Percentiles rank a stretch among this genome's conserved stretches.
These are phyloP conservation scores for Eleutherodactylus coqui DNA, from an alignment of 2,797 vertebrate genomes.

Conservation along the genomic window DNA sequence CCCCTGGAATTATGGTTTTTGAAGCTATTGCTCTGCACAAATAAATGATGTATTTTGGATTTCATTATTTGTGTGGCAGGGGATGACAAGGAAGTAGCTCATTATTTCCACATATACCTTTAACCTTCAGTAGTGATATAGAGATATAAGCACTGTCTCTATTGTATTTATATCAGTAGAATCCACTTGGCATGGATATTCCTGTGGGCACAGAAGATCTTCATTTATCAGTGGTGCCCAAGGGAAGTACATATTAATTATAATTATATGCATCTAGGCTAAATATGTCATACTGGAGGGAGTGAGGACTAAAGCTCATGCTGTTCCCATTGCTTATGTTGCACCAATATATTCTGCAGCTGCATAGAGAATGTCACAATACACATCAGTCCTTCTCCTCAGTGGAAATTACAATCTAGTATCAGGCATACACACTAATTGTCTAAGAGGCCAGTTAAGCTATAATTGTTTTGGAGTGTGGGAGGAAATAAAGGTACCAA, in stretches of 20 bases:
- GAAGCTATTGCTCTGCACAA: slow-evolving; percentile 21
- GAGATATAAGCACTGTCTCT: not conserved
- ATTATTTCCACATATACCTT: not conserved
- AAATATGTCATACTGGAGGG: too few relatives aligned
- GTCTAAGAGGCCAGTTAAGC: too few relatives aligned
- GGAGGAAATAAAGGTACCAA: too few relatives aligned
- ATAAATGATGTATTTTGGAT: slow-evolving; percentile 26
- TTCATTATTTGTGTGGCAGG: slow-evolving; percentile 18
- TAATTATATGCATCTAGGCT: too few relatives aligned
- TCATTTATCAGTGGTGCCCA: not conserved
- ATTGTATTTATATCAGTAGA: not conserved
- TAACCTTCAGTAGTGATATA: not conserved
- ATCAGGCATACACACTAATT: too few relatives aligned
- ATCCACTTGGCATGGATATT: not conserved
- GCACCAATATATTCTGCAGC: too few relatives aligned
- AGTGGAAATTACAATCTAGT: too few relatives aligned
- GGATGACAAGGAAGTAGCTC: not conserved
- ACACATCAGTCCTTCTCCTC: too few relatives aligned
- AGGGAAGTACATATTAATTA: not conserved
- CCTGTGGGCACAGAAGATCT: not conserved
- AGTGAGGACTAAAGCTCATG: too few relatives aligned
- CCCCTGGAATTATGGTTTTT: slow-evolving; percentile 23
- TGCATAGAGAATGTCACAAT: too few relatives aligned
- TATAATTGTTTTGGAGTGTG: too few relatives aligned
- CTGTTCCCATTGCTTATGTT: too few relatives aligned